Evolutionary conservation across 64 coral and sea anemone species (phyloP).

Genomic region (Exaiptasia diaphana): DNA sequence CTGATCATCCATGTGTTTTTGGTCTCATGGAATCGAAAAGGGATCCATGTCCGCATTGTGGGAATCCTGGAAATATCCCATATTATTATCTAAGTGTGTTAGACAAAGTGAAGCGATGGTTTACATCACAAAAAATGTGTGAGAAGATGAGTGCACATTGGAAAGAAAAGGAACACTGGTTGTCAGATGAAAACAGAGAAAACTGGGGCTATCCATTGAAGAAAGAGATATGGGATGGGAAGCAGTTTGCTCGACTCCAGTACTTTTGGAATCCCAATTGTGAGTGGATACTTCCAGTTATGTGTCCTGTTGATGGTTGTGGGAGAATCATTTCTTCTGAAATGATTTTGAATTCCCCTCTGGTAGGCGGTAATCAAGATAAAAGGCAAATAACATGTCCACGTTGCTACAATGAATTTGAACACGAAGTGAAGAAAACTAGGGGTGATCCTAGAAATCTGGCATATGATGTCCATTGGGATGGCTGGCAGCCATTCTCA

Average conservation of each 20-base stretch:
- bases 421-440: not conserved
- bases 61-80: constrained; percentile 53
- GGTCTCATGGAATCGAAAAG: constrained; percentile 49
- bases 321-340: constrained; percentile 21
- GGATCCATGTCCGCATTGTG: constrained; percentile 51
- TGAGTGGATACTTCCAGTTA: constrained; percentile 53
- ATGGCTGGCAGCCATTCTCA: constrained; percentile 49
- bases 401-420: constrained; percentile 37
- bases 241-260: constrained; percentile 38
- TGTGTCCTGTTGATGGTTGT: constrained; percentile 22
- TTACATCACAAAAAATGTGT: constrained; percentile 55
- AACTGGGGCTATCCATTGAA: constrained; percentile 48
- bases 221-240: constrained; percentile 55
- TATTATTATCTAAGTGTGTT: constrained; percentile 62
- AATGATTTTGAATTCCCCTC: not conserved
- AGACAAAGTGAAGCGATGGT: constrained; percentile 71
- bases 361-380: not conserved
- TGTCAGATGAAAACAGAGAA: constrained; percentile 23
- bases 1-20: constrained; percentile 55
- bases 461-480: constrained; percentile 61
- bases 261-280: constrained; percentile 78
- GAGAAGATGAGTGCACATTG: constrained; percentile 74
- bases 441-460: constrained; percentile 50
- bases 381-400: not conserved
- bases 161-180: constrained; percentile 66